A percentile compares a stretch with the other conserved stretches of the same genome.
Evolutionary conservation across 2,888 invertebrate species (phyloP).

Genomic region (Leucophenga montana): DNA sequence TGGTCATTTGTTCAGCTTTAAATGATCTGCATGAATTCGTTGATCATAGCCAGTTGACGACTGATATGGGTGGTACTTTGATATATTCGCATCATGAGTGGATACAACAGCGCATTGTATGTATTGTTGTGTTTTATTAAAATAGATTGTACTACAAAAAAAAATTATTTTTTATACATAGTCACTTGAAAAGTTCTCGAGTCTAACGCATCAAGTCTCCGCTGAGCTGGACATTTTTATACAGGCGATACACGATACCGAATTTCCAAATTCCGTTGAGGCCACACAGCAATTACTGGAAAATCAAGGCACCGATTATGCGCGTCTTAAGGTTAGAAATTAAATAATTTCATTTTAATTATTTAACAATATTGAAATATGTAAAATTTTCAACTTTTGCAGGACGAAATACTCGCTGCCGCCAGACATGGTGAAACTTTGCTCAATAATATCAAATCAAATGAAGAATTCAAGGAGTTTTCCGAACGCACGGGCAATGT

Average conservation of each 20-base stretch:
- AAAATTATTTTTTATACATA: constrained; percentile 72
- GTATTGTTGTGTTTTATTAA: constrained; percentile 60
- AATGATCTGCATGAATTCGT: constrained; percentile 91
- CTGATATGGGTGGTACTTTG: constrained; percentile 90
- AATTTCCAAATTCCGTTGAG: constrained; percentile 94
- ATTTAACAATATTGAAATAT: neutral
- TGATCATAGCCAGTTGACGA: constrained; percentile 87
- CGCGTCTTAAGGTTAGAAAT: constrained; percentile 70
- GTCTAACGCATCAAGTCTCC: constrained; percentile 92
- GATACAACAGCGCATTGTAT: constrained; percentile 96
- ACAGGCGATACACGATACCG: constrained; percentile 89
- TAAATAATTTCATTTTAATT: neutral
- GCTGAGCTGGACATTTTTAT: constrained; percentile 89
- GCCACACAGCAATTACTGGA: constrained; percentile 90
- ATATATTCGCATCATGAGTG: constrained; percentile 95
- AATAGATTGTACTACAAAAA: neutral
- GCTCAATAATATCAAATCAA: constrained; percentile 81
- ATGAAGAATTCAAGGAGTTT: constrained; percentile 76
- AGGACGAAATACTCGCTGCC: constrained; percentile 89
- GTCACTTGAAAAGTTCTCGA: constrained; percentile 96
- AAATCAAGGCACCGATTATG: constrained; percentile 84
- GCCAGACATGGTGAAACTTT: constrained; percentile 92
- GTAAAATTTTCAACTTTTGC: constrained; percentile 36
- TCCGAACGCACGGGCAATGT: constrained; percentile 87
- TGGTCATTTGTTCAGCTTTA: constrained; percentile 88